Conservation (phyloP, 2,888 invertebrate genomes). For the Lamellibrachia satsuma region DNA sequence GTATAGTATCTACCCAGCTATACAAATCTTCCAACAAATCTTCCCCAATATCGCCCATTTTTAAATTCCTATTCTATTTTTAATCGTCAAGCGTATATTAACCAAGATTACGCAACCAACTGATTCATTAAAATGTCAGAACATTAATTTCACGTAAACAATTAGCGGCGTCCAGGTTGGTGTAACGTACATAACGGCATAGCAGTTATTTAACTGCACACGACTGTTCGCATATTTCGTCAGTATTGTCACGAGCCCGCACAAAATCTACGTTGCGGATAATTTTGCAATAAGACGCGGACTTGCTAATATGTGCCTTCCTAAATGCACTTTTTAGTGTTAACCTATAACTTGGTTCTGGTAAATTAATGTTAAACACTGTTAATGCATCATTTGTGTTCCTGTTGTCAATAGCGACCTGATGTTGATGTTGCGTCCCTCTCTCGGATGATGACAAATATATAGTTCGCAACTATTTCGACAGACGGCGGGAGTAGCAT, state of each 20-base stretch:
- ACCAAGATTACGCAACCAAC: not conserved
- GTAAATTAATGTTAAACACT: not conserved
- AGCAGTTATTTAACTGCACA: not conserved
- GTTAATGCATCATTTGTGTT: not conserved
- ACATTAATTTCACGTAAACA: not conserved
- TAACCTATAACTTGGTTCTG: not conserved
- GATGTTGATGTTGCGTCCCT: not conserved
- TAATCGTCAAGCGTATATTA: not conserved
- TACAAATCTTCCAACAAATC: constrained; percentile 22
- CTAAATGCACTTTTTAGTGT: not conserved
- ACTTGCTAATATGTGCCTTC: not conserved
- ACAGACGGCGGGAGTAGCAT: not conserved
- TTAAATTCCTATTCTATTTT: not conserved
- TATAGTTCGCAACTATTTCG: not conserved
- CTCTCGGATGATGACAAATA: not conserved
- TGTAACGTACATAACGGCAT: not conserved
- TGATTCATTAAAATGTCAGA: not conserved
- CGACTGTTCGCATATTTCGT: not conserved
- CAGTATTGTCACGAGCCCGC: not conserved
- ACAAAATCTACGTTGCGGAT: not conserved
- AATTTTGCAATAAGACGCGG: not conserved
- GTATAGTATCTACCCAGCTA: constrained; percentile 18
- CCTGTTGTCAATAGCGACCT: not conserved
- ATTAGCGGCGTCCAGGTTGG: not conserved
- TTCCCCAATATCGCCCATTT: constrained; percentile 19